phyloP scores from a whole-genome alignment of 2,113 vertebrate genomes.

The Ophiodon elongatus region DNA sequence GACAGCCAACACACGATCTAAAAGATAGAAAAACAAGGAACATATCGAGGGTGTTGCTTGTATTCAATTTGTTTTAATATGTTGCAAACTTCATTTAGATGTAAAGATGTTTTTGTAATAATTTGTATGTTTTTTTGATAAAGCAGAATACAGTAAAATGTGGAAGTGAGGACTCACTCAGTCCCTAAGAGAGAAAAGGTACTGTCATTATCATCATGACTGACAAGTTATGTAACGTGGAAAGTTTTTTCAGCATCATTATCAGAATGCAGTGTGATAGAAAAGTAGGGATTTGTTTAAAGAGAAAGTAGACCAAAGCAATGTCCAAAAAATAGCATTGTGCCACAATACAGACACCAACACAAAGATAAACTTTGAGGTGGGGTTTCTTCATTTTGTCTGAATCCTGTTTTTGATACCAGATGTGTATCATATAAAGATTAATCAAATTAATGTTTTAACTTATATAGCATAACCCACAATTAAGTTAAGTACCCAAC shows the following conservation, averaged over 20 bases:
- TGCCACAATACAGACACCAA: neutral
- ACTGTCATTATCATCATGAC: slow-evolving; percentile 3
- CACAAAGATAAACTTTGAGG: neutral
- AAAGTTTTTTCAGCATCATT: neutral
- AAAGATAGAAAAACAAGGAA: slow-evolving; percentile 37
- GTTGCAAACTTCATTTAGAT: slow-evolving; percentile 3
- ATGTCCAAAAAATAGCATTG: neutral
- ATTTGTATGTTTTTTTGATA: neutral
- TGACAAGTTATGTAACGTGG: neutral
- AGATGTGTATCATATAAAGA: neutral
- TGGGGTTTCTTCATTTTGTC: neutral
- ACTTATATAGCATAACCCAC: slow-evolving; percentile 4
- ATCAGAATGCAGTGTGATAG: neutral
- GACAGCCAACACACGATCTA: slow-evolving; percentile 24
- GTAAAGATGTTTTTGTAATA: neutral
- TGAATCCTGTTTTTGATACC: slow-evolving; percentile 1
- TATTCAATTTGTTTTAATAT: neutral
- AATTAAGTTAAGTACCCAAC: neutral
- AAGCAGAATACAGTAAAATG: neutral
- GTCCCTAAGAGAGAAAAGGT: neutral
- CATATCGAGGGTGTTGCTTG: neutral
- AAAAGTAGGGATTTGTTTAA: neutral
- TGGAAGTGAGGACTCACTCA: neutral
- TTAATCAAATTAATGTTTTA: neutral
- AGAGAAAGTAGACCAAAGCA: neutral